Base-by-base conservation (phyloP, 2,888 invertebrate genomes). In the Mayetiola destructor region DNA sequence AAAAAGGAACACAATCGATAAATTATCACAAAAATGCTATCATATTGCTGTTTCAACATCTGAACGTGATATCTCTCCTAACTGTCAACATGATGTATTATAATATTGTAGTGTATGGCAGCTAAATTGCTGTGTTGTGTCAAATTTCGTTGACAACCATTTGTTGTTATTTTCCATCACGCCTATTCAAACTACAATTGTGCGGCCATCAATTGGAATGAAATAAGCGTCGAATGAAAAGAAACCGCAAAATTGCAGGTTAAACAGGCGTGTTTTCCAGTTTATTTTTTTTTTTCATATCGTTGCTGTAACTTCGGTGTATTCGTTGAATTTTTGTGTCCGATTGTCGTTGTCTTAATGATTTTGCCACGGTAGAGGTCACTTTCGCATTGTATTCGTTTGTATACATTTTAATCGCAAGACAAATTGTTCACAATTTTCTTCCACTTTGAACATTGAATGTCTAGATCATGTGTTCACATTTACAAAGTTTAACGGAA, bases 21-120 rank as follows among this genome's bases (percentile, higher is more conserved):
- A 48, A 48, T 27, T 48, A 48, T 48, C 48, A 48, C 48, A 48
- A 48, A 27, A 48, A 48, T 48, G 27, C 48, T 27, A 48, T 48
- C 48, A 48, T 48, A 27, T 48, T 27, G n/a, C 23, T 27, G 48
- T n/a, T 48, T 48, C 48, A 48, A 23, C 48, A 48, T 48, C 48
- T 40, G 21, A n/a, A 48, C 27, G 48, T 27, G 48, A 48, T 48
- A 48, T 48, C 48, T 27, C n/a, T 48, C 27, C n/a, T n/a, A 48
- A 48, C 48, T 48, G 48, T 48, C 48, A 48, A 48, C 23, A 27
- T 23, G 10, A 5, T 27, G 40, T 48, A n/a, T n/a, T n/a, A n/a
- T n/a, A n/a, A n/a, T n/a, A n/a, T n/a, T n/a, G n/a, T n/a, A n/a
- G n/a, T n/a, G n/a, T n/a, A n/a, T n/a, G n/a, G n/a, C n/a, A n/a